A percentile compares a stretch with the other conserved stretches of the same genome.
Evolutionary conservation across 2,113 vertebrate species (phyloP).

Genomic region (Suncus etruscus): DNA sequence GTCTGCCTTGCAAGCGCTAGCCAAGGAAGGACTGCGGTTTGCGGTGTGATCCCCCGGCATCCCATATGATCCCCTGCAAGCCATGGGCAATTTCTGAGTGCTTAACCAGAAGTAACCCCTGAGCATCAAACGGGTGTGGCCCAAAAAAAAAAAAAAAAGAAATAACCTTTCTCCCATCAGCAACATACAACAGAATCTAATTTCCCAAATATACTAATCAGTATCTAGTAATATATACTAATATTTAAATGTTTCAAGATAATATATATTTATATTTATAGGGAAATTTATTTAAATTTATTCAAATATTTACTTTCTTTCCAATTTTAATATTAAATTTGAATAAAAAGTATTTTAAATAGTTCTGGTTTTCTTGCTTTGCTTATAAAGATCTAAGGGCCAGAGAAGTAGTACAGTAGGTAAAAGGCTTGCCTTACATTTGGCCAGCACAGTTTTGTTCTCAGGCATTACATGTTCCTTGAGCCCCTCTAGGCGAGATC

Average conservation of each 20-base stretch:
- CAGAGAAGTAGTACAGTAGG: background rate
- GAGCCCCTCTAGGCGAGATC: no score
- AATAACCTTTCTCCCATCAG: constrained; percentile 13
- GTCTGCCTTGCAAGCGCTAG: no score
- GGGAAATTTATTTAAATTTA: background rate
- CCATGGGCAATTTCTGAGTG: no score
- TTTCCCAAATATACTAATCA: constrained; percentile 14
- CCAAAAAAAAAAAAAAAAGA: no score
- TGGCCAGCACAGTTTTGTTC: background rate
- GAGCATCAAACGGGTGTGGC: no score
- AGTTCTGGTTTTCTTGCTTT: constrained; percentile 33
- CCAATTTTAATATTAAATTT: background rate
- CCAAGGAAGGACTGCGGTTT: no score
- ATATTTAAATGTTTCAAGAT: background rate
- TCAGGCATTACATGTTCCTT: background rate
- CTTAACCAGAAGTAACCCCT: no score
- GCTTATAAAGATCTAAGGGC: background rate
- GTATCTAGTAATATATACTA: background rate
- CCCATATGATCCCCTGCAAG: no score
- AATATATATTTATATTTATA: background rate
- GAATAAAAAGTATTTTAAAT: background rate
- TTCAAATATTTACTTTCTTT: constrained; percentile 32
- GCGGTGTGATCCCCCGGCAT: no score
- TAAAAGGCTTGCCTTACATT: background rate
- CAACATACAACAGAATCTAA: constrained; percentile 19